These are phyloP conservation scores for Cataglyphis hispanica DNA, from an alignment of 1,140 invertebrate species.

Conservation along the genomic window DNA sequence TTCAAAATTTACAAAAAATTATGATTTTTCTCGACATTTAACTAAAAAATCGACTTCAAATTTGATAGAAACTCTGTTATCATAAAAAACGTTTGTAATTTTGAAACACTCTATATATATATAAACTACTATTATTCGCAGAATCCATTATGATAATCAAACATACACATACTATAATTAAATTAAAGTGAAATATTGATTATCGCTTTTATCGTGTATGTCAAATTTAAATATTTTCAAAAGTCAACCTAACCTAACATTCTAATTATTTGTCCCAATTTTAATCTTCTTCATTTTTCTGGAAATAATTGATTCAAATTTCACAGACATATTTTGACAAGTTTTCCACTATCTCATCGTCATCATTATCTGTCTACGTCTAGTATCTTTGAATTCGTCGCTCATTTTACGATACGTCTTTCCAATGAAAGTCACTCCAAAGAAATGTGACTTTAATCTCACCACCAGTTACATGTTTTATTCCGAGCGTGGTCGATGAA, in stretches of 20 bases:
- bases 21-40: too few species aligned
- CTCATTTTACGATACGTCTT: conserved; percentile 7
- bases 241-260: too few species aligned
- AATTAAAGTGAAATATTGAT: neutral
- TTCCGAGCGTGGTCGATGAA: conserved; percentile 55
- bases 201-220: neutral
- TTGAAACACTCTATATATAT: neutral
- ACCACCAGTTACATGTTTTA: conserved; percentile 8
- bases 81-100: too few species aligned
- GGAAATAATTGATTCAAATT: neutral
- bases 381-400: conserved; percentile 10
- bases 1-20: too few species aligned
- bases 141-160: conserved; percentile 10
- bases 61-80: too few species aligned
- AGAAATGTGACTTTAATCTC: conserved; percentile 56
- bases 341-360: neutral
- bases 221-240: conserved; percentile 1
- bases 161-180: conserved; percentile 6
- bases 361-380: neutral
- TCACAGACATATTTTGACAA: neutral
- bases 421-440: neutral
- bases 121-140: conserved; percentile 9
- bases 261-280: neutral
- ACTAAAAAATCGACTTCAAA: too few species aligned
- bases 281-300: neutral